These are phyloP conservation scores for Enhydra lutris DNA, from an alignment of 2,113 vertebrate species.

Conservation along the genomic window DNA sequence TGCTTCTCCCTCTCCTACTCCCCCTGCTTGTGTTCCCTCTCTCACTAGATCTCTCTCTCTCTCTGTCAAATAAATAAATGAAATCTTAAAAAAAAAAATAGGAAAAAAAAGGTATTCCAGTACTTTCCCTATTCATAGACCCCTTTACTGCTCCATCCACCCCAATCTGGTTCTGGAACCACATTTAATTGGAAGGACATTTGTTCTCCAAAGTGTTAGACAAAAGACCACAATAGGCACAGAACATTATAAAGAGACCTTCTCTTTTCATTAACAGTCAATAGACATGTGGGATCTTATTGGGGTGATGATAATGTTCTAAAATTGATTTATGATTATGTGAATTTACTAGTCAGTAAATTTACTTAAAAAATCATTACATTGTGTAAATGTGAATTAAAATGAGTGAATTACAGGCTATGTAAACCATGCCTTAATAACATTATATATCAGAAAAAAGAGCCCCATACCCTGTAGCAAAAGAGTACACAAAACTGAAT, in stretches of 20 bases:
- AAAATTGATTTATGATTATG: neutral
- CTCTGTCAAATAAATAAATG: no score
- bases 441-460: neutral
- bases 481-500: neutral
- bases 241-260: neutral
- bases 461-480: neutral
- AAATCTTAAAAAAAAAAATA: no score
- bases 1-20: no score
- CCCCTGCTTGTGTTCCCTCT: no score
- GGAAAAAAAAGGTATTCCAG: neutral
- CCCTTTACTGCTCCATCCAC: neutral
- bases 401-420: neutral
- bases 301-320: no score
- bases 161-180: neutral
- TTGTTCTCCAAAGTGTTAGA: neutral
- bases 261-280: neutral
- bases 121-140: neutral
- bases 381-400: neutral
- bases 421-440: neutral
- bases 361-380: neutral
- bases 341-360: neutral
- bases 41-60: no score
- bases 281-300: neutral
- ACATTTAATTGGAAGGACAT: neutral
- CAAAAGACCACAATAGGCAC: no score